Conservation (phyloP, 2,113 vertebrate genomes). For the Anarrhichthys ocellatus region DNA sequence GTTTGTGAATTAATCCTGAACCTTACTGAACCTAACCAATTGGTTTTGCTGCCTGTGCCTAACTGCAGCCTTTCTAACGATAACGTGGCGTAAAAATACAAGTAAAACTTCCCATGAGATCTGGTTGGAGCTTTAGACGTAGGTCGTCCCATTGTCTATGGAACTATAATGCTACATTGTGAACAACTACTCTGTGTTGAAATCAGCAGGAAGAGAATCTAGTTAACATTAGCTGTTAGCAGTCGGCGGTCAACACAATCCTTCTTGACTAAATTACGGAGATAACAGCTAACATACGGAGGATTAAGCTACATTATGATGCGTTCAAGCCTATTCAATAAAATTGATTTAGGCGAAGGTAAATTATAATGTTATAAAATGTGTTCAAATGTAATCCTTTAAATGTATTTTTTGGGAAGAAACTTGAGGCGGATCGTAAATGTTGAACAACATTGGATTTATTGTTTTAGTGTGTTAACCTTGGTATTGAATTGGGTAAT, state of each 20-base stretch:
- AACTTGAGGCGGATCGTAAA: background rate
- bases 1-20: background rate
- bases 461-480: background rate
- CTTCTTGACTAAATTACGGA: too few relatives aligned
- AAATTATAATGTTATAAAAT: background rate
- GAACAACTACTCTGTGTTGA: background rate
- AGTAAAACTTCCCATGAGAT: background rate
- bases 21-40: background rate
- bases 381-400: background rate
- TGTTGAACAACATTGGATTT: background rate
- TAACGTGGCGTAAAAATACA: background rate
- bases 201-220: background rate
- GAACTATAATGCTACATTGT: background rate
- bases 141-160: background rate
- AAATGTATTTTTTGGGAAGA: background rate
- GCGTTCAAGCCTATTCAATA: too few relatives aligned
- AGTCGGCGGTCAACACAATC: too few relatives aligned
- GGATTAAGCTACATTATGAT: too few relatives aligned
- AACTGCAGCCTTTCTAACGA: background rate
- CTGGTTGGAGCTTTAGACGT: background rate
- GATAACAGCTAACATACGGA: too few relatives aligned
- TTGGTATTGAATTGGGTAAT: background rate
- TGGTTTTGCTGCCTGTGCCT: background rate
- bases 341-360: background rate
- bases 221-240: too few relatives aligned